phyloP scores from a whole-genome alignment of 1,140 invertebrate genomes.

The Brachystomella parvula region DNA sequence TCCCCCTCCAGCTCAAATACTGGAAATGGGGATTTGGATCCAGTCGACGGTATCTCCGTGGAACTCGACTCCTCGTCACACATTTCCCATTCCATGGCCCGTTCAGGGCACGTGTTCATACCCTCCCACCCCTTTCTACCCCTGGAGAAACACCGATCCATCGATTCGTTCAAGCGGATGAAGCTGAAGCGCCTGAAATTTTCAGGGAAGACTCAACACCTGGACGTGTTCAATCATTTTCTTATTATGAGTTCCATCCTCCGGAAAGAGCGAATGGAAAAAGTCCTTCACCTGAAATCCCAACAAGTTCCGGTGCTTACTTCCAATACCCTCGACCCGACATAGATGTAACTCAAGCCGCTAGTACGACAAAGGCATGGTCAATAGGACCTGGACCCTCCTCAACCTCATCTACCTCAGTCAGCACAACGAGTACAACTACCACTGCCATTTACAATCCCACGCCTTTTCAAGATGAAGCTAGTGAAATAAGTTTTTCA shows the following conservation, averaged over 20 bases:
- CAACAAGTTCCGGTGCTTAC: slow-evolving; percentile 24
- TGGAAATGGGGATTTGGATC: slow-evolving; percentile 32
- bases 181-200: neutral
- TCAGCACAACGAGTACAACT: slow-evolving; percentile 13
- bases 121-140: neutral
- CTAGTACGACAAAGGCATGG: too few species aligned
- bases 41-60: slow-evolving; percentile 19
- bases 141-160: neutral
- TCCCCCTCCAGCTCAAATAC: slow-evolving; percentile 30
- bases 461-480: neutral
- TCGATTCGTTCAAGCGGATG: neutral
- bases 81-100: slow-evolving; percentile 31
- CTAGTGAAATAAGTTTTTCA: neutral
- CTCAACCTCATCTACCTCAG: slow-evolving; percentile 14
- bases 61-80: slow-evolving; percentile 28
- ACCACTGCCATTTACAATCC: slow-evolving; percentile 25
- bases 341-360: slow-evolving; percentile 17
- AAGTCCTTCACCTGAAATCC: slow-evolving; percentile 16
- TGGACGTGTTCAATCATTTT: slow-evolving; percentile 20
- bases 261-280: slow-evolving; percentile 20
- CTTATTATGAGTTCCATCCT: slow-evolving; percentile 16
- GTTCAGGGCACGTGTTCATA: slow-evolving; percentile 26
- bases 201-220: slow-evolving; percentile 9
- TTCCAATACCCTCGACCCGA: slow-evolving; percentile 31
- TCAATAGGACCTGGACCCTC: slow-evolving; percentile 21